Evolutionary conservation across 1,140 invertebrate species (phyloP), one percentile per base, ranked within the genome.

Genomic region (Hydropsyche tenuis): DNA sequence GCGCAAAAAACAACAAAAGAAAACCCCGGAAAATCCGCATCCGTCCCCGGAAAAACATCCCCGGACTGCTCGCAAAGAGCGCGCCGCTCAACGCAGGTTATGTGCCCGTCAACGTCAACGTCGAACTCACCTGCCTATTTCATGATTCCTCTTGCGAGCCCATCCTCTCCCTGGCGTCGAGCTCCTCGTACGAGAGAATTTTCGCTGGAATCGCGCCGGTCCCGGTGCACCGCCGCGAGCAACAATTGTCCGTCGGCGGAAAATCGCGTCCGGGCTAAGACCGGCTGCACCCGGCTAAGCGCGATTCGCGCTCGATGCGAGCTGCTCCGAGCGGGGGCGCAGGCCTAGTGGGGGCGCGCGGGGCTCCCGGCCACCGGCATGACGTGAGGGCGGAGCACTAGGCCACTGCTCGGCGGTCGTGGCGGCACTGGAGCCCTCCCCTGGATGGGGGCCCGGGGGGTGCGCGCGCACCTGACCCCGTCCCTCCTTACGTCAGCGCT

Each of bases 401-500:
- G 42, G 70, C 18, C 9, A 30, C 16, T 12, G 42, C 65, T 12
- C 42, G 65, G 65, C 65, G 20, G 65, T 9, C 37, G 42, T 14
- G 18, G 65, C 60, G 65, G 64, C 64, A 74, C 74, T 72, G 64
- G 65, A 70, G 37, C n/a, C 53, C 69, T 14, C 64, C 71, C 68
- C 45, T 69, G 72, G 68, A 43, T 48, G 68, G 75, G 53, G 75
- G 75, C 43, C 42, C 62, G 56, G 48, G 14, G 65, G 65, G 22
- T 65, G 75, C 75, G 75, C 75, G 72, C 75, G 72, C 75, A 73
- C 37, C 72, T 72, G 72, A 68, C 75, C 75, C 72, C 72, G 75
- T 65, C 72, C 74, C 68, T 72, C 74, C 68, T 74, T 76, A 76
- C 75, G 75, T 76, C 75, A 74, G 72, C 75, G 75, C 72, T 76